Evolutionary conservation across 2,113 vertebrate species (phyloP).

Genomic region (Rhipidura dahli): DNA sequence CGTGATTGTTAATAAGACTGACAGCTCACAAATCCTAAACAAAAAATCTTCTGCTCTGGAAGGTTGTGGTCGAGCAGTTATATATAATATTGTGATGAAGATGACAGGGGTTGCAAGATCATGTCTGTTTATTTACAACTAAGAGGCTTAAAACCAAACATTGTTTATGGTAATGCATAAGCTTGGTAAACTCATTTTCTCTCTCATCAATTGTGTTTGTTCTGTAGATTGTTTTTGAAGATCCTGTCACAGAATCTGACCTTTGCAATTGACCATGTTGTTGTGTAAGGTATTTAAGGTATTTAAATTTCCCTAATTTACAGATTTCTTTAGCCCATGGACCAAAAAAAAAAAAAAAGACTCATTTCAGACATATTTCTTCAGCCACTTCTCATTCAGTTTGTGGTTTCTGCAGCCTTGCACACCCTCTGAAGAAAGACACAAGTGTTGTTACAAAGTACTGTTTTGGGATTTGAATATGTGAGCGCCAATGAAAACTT

Average conservation of each 20-base stretch:
- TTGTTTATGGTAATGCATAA: not conserved
- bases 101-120: not conserved
- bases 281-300: not conserved
- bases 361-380: not conserved
- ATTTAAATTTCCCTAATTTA: not conserved
- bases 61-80: not conserved
- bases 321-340: not conserved
- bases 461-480: not conserved
- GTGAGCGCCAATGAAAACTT: not conserved
- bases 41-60: not conserved
- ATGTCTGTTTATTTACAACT: not conserved
- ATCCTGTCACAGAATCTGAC: not conserved
- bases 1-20: not conserved
- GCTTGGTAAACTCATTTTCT: not conserved
- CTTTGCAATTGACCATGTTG: not conserved
- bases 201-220: not conserved
- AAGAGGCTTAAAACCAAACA: not conserved
- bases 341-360: rapidly evolving
- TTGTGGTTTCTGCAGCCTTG: not conserved
- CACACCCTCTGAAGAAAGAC: not conserved
- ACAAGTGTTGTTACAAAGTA: not conserved
- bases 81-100: not conserved
- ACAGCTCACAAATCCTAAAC: not conserved
- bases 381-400: not conserved
- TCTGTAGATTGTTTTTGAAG: not conserved